Evolutionary conservation across 2,797 vertebrate species (phyloP), one percentile per base, ranked within the genome.

Genomic region (Pseudopleuronectes americanus): DNA sequence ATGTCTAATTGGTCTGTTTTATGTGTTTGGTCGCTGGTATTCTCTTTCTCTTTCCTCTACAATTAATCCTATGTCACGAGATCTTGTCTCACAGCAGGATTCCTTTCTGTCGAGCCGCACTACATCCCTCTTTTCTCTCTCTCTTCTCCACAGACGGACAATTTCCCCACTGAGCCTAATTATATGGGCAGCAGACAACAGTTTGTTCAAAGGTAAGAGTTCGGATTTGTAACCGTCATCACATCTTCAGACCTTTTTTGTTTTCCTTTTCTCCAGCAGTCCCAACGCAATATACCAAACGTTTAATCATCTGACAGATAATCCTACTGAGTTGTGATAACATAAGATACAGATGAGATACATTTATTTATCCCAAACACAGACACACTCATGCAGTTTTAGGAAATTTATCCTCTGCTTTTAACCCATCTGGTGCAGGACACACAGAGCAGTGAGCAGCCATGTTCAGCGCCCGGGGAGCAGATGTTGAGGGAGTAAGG

Each of bases 111-210:
- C 90, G 93, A 94, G 90, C 93, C 91, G 33, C 43, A 76, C 64
- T 66, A 71, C 76, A 77, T 81, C 73, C 64, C 81, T 76, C 57
- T 78, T 73, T 57, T 62, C 71, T 79, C 49, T 80, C 59, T 83
- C 61, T 96, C 92, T 96, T 93, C 94, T 97, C 95, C 92, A 89
- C 96, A 99, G 98, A 99, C 97, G 95, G 98, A 99, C 96, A 99
- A 96, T 97, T 99, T 99, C 95, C 97, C 97, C 95, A 95, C 97
- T 94, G 97, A 99, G 96, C 95, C 98, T 97, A 99, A 98, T 98
- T 99, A 99, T 96, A 98, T 99, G 97, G 97, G 97, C 93, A 98
- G 97, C 96, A 97, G 98, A 95, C 98, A 99, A 95, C 98, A 99
- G 96, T 99, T 99, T 98, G 97, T 99, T 95, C 98, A 99, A 96